These are phyloP conservation scores for Hippocampus comes DNA, from an alignment of 2,113 vertebrate species.

Conservation along the genomic window DNA sequence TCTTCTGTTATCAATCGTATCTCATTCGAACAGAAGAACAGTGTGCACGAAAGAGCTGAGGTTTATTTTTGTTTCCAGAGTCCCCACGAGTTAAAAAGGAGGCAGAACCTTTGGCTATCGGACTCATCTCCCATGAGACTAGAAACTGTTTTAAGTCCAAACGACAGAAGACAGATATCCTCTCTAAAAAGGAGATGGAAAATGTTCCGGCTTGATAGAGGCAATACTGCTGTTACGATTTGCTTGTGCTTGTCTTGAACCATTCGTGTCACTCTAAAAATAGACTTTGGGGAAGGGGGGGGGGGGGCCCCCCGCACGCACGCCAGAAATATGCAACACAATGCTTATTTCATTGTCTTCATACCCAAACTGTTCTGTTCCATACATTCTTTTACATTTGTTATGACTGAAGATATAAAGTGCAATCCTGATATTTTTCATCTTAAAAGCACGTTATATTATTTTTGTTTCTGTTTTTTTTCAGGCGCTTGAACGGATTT, in stretches of 20 bases:
- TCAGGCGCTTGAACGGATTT: too few relatives aligned
- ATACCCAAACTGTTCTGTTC: too few relatives aligned
- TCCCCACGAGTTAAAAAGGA: not conserved
- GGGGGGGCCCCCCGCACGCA: too few relatives aligned
- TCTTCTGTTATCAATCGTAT: not conserved
- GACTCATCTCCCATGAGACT: not conserved
- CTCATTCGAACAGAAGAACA: not conserved
- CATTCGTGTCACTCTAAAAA: not conserved
- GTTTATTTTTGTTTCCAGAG: slow-evolving; percentile 8
- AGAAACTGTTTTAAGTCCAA: not conserved
- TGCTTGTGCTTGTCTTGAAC: not conserved
- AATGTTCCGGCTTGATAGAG: not conserved
- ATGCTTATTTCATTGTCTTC: too few relatives aligned
- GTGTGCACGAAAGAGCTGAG: not conserved
- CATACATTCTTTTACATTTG: too few relatives aligned
- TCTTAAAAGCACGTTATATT: too few relatives aligned
- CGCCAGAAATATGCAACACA: too few relatives aligned
- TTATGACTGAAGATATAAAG: too few relatives aligned
- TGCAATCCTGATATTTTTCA: too few relatives aligned
- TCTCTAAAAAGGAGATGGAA: not conserved
- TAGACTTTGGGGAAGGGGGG: too few relatives aligned
- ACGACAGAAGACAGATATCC: slow-evolving; percentile 1
- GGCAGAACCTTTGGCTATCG: slow-evolving; percentile 4
- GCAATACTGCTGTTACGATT: not conserved
- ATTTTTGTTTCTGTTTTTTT: too few relatives aligned